phyloP scores from a whole-genome alignment of 1,140 invertebrate species.

The Zaprionus davidi region DNA sequence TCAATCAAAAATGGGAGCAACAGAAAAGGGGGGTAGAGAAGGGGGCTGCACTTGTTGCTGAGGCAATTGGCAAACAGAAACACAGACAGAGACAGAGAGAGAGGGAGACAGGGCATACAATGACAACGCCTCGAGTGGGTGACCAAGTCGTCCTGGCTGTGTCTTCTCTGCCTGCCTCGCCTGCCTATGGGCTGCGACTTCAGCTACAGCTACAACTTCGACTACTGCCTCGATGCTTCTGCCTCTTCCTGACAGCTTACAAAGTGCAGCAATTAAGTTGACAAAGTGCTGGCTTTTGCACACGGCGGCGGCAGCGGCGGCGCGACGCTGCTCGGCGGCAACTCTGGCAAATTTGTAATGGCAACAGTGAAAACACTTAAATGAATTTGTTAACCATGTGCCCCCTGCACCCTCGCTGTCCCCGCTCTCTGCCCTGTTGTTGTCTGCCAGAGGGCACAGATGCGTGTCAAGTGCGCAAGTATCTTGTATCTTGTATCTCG shows the following conservation, averaged over 20 bases:
- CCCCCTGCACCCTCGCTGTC: neutral
- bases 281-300: slow-evolving; percentile 71
- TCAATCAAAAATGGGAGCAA: slow-evolving; percentile 56
- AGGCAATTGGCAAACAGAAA: slow-evolving; percentile 6
- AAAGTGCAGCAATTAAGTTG: slow-evolving; percentile 81
- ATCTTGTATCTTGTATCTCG: slow-evolving; percentile 53
- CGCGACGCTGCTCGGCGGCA: neutral
- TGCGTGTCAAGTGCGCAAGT: slow-evolving; percentile 38
- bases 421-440: neutral
- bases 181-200: neutral
- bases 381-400: slow-evolving; percentile 69
- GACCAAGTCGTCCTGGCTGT: slow-evolving; percentile 20
- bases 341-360: slow-evolving; percentile 50
- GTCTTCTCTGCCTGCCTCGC: neutral
- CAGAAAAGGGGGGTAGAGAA: neutral
- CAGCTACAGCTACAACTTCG: neutral
- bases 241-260: slow-evolving; percentile 66
- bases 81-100: neutral
- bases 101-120: slow-evolving; percentile 1
- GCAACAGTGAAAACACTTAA: slow-evolving; percentile 60
- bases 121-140: slow-evolving; percentile 40
- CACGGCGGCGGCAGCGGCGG: slow-evolving; percentile 30
- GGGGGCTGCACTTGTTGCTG: slow-evolving; percentile 28
- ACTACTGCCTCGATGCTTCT: slow-evolving; percentile 5
- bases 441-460: slow-evolving; percentile 9